phyloP scores from a whole-genome alignment of 2,888 invertebrate genomes.

The Eupithecia dodoneata region DNA sequence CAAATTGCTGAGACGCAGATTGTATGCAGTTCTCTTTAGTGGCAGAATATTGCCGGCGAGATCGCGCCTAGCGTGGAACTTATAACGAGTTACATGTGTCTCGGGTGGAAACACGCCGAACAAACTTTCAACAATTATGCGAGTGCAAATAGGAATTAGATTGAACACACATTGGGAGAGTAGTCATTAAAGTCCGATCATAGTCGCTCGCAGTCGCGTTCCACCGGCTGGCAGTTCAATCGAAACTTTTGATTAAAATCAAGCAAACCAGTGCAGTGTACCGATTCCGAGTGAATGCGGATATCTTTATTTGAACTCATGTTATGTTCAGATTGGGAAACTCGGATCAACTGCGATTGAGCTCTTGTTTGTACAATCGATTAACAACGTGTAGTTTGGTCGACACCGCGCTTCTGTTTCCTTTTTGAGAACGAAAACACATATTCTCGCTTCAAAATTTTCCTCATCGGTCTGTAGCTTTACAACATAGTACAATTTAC shows the following conservation, averaged over 20 bases:
- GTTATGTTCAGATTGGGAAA: conserved; percentile 71
- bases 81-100: conserved; percentile 70
- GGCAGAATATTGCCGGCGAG: conserved; percentile 45
- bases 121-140: conserved; percentile 73
- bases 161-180: conserved; percentile 73
- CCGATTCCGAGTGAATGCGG: conserved; percentile 67
- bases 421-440: conserved; percentile 15
- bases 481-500: neutral
- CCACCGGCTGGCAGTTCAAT: conserved; percentile 76
- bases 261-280: conserved; percentile 73
- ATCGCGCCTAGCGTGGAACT: conserved; percentile 58
- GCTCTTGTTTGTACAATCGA: conserved; percentile 71
- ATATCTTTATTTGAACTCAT: conserved; percentile 81
- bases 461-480: conserved; percentile 20
- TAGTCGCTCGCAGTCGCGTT: conserved; percentile 61
- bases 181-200: conserved; percentile 73
- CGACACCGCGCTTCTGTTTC: conserved; percentile 17
- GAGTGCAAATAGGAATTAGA: conserved; percentile 76
- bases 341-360: conserved; percentile 68
- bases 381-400: conserved; percentile 46
- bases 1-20: conserved; percentile 36
- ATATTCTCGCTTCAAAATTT: conserved; percentile 23
- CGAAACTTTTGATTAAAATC: conserved; percentile 84
- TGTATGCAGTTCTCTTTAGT: conserved; percentile 53
- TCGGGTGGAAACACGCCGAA: conserved; percentile 50